Conservation (phyloP, 2,888 invertebrate genomes). For the Campoplex nolae region DNA sequence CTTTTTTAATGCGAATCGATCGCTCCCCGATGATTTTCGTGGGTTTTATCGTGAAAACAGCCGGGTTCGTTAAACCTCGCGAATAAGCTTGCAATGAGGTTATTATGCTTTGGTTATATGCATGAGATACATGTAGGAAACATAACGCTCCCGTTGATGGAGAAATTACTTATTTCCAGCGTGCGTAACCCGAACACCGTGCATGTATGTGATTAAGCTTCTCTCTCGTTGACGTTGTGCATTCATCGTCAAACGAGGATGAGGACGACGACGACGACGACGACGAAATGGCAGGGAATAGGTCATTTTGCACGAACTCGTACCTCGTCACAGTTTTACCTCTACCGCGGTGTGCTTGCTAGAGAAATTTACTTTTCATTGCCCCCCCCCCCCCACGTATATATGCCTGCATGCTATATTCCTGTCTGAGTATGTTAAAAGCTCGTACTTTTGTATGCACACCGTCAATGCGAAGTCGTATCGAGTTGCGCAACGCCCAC, state of each 20-base stretch:
- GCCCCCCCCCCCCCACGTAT: not conserved
- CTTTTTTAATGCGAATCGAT: constrained; percentile 38
- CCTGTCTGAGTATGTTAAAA: not conserved
- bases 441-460: constrained; percentile 4
- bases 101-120: constrained; percentile 42
- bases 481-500: constrained; percentile 66
- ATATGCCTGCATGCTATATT: not conserved
- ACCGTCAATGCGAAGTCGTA: constrained; percentile 29
- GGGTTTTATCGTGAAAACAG: not conserved
- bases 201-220: constrained; percentile 42
- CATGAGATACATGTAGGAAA: constrained; percentile 64
- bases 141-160: constrained; percentile 72
- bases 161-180: constrained; percentile 80
- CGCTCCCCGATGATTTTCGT: constrained; percentile 35
- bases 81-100: constrained; percentile 17
- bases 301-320: constrained; percentile 52
- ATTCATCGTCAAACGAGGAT: constrained; percentile 36
- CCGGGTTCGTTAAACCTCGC: constrained; percentile 60
- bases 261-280: not conserved
- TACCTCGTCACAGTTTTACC: constrained; percentile 52
- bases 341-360: constrained; percentile 32
- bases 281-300: constrained; percentile 48
- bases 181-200: constrained; percentile 61
- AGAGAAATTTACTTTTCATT: constrained; percentile 40
- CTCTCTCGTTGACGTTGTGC: constrained; percentile 11